Percentiles rank a stretch among this genome's conserved stretches.
Evolutionary conservation across 2,113 vertebrate genomes (phyloP).

Genomic region (Sander vitreus): DNA sequence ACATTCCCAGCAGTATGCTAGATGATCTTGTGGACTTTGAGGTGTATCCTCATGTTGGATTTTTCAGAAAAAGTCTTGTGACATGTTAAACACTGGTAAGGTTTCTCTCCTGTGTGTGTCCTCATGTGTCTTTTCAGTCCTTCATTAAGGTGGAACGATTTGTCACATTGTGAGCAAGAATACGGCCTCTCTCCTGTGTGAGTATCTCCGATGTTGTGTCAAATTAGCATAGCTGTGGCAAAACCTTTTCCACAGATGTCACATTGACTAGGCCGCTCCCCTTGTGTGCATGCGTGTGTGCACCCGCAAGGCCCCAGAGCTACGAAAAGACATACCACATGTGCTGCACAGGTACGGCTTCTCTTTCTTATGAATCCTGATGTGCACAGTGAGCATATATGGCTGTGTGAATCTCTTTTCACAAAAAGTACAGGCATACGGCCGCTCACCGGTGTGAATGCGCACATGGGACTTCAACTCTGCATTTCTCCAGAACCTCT

Average conservation of each 20-base stretch:
- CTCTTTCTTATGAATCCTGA: background rate
- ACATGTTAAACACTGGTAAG: slow-evolving; percentile 7
- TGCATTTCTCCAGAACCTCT: background rate
- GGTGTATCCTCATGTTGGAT: slow-evolving; percentile 16
- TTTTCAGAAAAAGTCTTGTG: background rate
- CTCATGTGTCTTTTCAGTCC: slow-evolving; percentile 19
- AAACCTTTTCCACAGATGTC: slow-evolving; percentile 59
- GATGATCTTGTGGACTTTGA: slow-evolving; percentile 23
- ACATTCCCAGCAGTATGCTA: background rate
- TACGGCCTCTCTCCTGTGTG: slow-evolving; percentile 20
- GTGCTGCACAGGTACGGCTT: slow-evolving; percentile 14
- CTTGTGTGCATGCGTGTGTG: background rate
- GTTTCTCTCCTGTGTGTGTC: background rate
- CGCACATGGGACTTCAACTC: slow-evolving; percentile 13
- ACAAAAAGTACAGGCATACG: background rate
- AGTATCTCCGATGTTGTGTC: slow-evolving; percentile 38
- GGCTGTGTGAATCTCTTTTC: slow-evolving; percentile 13
- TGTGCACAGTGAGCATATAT: background rate
- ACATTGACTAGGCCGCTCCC: slow-evolving; percentile 43
- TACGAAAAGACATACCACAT: slow-evolving; percentile 10
- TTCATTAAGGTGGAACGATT: background rate
- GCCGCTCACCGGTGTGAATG: no score
- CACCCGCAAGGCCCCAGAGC: slow-evolving; percentile 8
- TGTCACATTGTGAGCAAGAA: slow-evolving; percentile 13
- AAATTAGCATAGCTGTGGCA: slow-evolving; percentile 20